Base-by-base conservation (phyloP, 1,140 invertebrate genomes). In the Sweltsa coloradensis region DNA sequence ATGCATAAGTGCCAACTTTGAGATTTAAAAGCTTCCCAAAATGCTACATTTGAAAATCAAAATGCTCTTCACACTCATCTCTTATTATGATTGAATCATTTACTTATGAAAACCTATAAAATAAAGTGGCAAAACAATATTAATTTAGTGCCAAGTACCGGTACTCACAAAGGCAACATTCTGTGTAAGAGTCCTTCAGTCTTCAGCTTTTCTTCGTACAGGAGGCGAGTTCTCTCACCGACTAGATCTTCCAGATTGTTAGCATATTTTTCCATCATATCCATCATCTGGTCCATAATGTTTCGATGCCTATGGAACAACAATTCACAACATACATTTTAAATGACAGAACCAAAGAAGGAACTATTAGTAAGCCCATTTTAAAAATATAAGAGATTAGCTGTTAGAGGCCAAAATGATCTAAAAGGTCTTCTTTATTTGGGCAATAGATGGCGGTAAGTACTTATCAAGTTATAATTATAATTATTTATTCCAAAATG, bases 281-380 rank as follows among this genome's bases (percentile, higher is more conserved):
- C 83, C 82, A 94, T 89, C 85, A 94, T 90, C 72, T 91, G 85
- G 62, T 95, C 90, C 84, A 94, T 90, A 51, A 94, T 89, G 63
- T 93, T 92, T 55, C 80, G 77, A 58, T 85, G 82, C 58, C 81
- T 83, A 57, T 36, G 69, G 58, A 57, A 45, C 31, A 52, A 45
- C n/a, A n/a, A n/a, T n/a, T n/a, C n/a, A n/a, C n/a, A n/a, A n/a
- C n/a, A n/a, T n/a, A n/a, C n/a, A n/a, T n/a, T n/a, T n/a, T n/a
- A n/a, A n/a, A n/a, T n/a, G 41, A 25, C 13, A 51, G 26, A 55
- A 22, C 7, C 5, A 49, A 16, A 34, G 36, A 24, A 26, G 27
- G 1, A 47, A 19, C 46, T 4, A 37, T 44, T 6, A 45, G 2
- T 3, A 45, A 34, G 2, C 2, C 37, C 27, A 45, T 45, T 45